A percentile compares a stretch with the other conserved stretches of the same genome.
phyloP scores from a whole-genome alignment of 2,797 vertebrate genomes.

The Hydrocynus forskahlii region DNA sequence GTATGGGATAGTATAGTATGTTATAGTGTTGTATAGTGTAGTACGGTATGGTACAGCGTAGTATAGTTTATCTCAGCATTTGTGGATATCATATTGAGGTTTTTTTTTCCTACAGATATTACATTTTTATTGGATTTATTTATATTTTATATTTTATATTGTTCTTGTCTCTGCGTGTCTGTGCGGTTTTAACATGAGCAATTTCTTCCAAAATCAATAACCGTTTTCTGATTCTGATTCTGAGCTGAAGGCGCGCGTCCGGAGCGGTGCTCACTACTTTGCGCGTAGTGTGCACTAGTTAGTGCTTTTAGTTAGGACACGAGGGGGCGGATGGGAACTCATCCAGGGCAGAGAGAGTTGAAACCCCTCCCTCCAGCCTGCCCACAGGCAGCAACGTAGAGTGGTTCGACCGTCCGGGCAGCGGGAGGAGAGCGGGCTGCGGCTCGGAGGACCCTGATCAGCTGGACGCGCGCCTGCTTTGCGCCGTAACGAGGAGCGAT shows the following conservation, averaged over 20 bases:
- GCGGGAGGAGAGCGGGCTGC: not conserved
- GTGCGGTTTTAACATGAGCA: too few relatives aligned
- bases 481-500: not conserved
- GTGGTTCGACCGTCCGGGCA: constrained; percentile 74
- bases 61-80: too few relatives aligned
- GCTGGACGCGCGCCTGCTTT: not conserved
- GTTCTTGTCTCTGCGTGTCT: too few relatives aligned
- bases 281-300: not conserved
- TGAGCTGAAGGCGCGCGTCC: not conserved
- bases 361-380: constrained; percentile 80
- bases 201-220: too few relatives aligned
- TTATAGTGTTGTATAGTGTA: too few relatives aligned
- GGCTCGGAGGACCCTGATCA: not conserved
- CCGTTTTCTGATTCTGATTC: too few relatives aligned
- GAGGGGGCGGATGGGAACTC: not conserved
- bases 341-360: constrained; percentile 28
- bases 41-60: too few relatives aligned
- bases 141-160: too few relatives aligned
- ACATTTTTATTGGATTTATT: too few relatives aligned
- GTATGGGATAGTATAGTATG: too few relatives aligned
- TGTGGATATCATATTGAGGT: too few relatives aligned
- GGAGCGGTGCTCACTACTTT: not conserved
- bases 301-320: not conserved
- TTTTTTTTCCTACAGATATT: too few relatives aligned
- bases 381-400: constrained; percentile 65